Conservation (phyloP, 2,797 vertebrate species). For the Arctocebus calabarensis region DNA sequence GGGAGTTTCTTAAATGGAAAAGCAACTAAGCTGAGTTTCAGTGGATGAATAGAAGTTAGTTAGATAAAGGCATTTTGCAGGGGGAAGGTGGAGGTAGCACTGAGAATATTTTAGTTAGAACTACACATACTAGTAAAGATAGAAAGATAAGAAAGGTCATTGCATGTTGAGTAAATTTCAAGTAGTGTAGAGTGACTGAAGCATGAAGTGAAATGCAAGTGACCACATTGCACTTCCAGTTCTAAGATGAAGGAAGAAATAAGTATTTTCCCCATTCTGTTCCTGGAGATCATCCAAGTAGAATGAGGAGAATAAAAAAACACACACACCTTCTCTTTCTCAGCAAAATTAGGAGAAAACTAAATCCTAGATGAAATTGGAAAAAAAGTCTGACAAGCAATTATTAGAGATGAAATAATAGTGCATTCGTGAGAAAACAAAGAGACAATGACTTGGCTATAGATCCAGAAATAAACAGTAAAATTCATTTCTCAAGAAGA, state of each 20-base stretch:
- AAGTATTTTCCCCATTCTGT: not conserved
- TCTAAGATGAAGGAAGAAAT: not conserved
- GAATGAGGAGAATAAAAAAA: not conserved
- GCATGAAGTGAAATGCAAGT: not conserved
- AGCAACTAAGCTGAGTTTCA: not conserved
- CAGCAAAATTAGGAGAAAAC: not conserved
- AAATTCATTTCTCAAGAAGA: not conserved
- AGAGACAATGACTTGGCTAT: not conserved
- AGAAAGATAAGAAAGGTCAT: not conserved
- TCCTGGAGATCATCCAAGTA: not conserved
- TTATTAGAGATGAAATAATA: not conserved
- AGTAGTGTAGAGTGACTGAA: not conserved
- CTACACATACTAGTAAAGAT: not conserved
- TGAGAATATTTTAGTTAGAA: not conserved
- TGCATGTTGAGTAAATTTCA: not conserved
- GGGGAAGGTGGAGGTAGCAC: not conserved
- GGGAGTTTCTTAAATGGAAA: not conserved
- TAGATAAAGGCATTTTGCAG: not conserved
- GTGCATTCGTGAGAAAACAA: not conserved
- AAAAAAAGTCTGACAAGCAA: not conserved
- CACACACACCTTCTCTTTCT: not conserved
- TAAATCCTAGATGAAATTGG: not conserved
- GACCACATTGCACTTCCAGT: not conserved
- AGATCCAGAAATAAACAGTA: not conserved
- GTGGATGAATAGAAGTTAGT: not conserved